These are phyloP conservation scores for Enhydra lutris DNA, from an alignment of 2,113 vertebrate genomes.

Conservation along the genomic window DNA sequence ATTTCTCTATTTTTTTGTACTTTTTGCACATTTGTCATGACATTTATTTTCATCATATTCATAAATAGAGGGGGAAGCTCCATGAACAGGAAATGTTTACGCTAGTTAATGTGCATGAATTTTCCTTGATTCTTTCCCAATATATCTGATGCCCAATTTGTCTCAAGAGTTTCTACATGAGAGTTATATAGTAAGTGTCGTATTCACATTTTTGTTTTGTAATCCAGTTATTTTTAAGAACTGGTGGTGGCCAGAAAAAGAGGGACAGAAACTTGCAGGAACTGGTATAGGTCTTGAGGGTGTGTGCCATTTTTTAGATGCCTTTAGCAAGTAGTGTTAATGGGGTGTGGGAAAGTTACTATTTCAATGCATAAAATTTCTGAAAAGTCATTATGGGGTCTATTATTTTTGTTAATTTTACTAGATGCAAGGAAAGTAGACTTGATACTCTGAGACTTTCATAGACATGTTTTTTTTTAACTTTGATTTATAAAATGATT, in stretches of 20 bases:
- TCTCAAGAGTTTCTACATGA: not conserved
- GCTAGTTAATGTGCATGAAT: not conserved
- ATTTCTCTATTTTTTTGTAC: not conserved
- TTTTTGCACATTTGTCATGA: not conserved
- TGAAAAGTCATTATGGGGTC: not conserved
- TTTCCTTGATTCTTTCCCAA: not conserved
- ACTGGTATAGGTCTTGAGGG: not conserved
- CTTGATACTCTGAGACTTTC: not conserved
- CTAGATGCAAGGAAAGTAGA: not conserved
- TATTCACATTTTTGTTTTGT: not conserved
- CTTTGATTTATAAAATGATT: slow-evolving; percentile 11
- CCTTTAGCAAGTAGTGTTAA: not conserved
- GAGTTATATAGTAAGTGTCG: not conserved
- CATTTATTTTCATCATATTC: not conserved
- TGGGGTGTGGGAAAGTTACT: not conserved
- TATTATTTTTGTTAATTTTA: slow-evolving; percentile 2
- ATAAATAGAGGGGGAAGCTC: not conserved
- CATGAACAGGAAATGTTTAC: not conserved
- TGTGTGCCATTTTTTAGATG: not conserved
- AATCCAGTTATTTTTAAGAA: not conserved
- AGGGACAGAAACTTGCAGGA: not conserved
- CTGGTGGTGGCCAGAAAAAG: not conserved
- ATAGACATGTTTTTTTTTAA: not conserved
- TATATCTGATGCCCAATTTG: not conserved
- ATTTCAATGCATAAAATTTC: not conserved